Base-by-base conservation (phyloP, 2,113 vertebrate species). In the Corythornis cristatus region DNA sequence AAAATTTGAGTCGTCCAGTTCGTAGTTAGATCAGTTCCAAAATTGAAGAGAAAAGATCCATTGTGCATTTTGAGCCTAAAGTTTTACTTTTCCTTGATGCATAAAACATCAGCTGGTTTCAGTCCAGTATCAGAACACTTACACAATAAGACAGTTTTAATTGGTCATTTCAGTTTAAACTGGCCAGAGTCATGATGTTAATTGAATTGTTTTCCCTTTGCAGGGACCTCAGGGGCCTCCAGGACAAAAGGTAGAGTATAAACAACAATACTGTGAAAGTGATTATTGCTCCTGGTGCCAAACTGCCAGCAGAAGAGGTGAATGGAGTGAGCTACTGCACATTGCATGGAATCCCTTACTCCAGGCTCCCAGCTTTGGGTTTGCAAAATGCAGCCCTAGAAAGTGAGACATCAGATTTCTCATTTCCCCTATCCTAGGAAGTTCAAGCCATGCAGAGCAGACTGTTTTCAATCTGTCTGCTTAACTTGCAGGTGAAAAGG, bases 201-300 rank as follows among this genome's bases (percentile, higher is more conserved):
- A 98, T 98, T 96, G 96, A 88, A 96, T 97, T 97, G 82, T 96
- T 97, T 96, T 98, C 95, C 89, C 62, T 97, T 98, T 97, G 73
- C 91, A 99, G 99, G 99, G 99, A 97, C 99, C 98, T 88, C 97
- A 98, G 95, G 99, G 99, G 66, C 99, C 99, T 96, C 98, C 98
- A 73, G 99, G 99, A 98, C 97, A 88, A 95, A 99, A 99, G 98
- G 99, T 99, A 98, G 71, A 95, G 96, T 97, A 97, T 96, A 53
- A 97, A 91, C 40, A 94, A 90, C 42, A 91, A 73, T 93, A 35
- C 71, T 94, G 93, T 83, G 86, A 83, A 98, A 95, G 71, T 79
- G 64, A 91, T 98, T 95, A 84, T 61, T 67, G 60, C 86, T 83
- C 11, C 72, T 61, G 28, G 28, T 90, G 75, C 93, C 94, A 96